A percentile compares a stretch with the other conserved stretches of the same genome.
Conservation (phyloP, 37 sponge, comb jelly and placozoan genomes). For the Sycon ciliatum region DNA sequence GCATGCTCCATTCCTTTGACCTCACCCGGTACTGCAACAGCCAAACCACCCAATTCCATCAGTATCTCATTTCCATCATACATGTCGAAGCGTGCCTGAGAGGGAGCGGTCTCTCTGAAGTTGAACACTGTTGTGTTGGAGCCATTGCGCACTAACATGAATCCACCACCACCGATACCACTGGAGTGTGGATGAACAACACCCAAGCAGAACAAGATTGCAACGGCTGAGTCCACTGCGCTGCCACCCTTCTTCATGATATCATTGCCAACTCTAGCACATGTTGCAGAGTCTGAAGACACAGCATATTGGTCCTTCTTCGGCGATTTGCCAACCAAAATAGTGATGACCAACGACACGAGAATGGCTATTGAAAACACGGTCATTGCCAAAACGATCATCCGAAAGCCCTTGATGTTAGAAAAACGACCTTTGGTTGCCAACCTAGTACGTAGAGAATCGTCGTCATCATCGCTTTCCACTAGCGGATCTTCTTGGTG, state of each 20-base stretch:
- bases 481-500: no score
- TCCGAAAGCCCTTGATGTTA: no score
- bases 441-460: no score
- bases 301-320: no score
- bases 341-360: no score
- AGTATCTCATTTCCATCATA: not conserved
- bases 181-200: slow-evolving; percentile 5
- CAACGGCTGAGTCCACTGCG: slow-evolving; percentile 19
- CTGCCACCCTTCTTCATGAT: slow-evolving; percentile 15
- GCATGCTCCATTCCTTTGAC: slow-evolving; percentile 61
- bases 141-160: not conserved
- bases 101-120: not conserved
- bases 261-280: slow-evolving; percentile 16
- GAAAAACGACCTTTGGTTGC: no score
- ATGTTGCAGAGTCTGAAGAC: no score
- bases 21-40: slow-evolving; percentile 83
- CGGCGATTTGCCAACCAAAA: no score
- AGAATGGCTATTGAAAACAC: no score
- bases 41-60: slow-evolving; percentile 61
- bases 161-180: slow-evolving; percentile 11
- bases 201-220: slow-evolving; percentile 10
- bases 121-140: not conserved
- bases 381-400: no score
- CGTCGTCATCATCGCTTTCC: no score
- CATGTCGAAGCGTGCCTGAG: not conserved